phyloP scores from a whole-genome alignment of 2,888 invertebrate genomes.

The Hypsopygia costalis region DNA sequence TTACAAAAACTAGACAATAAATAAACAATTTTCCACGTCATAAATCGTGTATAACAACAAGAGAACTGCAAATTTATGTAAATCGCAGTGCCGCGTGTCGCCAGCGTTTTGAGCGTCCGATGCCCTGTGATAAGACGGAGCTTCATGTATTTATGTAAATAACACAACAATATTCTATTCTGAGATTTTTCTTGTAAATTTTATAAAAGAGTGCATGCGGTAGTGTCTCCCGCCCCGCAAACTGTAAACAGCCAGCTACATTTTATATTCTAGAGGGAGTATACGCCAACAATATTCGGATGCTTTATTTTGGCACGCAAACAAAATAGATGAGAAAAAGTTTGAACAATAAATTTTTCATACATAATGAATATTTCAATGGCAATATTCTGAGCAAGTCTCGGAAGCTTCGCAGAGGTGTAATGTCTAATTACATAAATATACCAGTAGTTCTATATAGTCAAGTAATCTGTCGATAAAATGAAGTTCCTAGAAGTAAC shows the following conservation, averaged over 20 bases:
- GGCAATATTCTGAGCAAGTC: no score
- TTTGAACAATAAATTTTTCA: not conserved
- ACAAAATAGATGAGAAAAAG: not conserved
- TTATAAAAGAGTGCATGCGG: conserved; percentile 26
- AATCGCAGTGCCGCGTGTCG: conserved; percentile 56
- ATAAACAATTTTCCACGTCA: conserved; percentile 65
- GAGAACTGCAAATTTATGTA: conserved; percentile 58
- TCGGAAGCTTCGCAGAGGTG: no score
- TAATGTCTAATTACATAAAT: no score
- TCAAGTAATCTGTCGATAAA: no score
- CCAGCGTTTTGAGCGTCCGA: conserved; percentile 15
- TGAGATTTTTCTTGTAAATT: conserved; percentile 45
- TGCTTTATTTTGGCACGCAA: not conserved
- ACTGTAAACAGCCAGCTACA: conserved; percentile 7
- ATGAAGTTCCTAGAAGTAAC: no score
- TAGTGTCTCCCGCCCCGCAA: conserved; percentile 6
- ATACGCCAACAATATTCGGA: not conserved
- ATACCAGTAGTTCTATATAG: no score
- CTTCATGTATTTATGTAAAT: conserved; percentile 9
- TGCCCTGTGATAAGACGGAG: conserved; percentile 11
- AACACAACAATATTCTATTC: conserved; percentile 46
- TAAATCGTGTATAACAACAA: conserved; percentile 63
- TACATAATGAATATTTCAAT: no score
- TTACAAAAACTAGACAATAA: conserved; percentile 35
- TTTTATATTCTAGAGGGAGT: not conserved